Evolutionary conservation across 2,888 invertebrate species (phyloP), one percentile per base, ranked within the genome.

Genomic region (Tetheella fluctuosa): DNA sequence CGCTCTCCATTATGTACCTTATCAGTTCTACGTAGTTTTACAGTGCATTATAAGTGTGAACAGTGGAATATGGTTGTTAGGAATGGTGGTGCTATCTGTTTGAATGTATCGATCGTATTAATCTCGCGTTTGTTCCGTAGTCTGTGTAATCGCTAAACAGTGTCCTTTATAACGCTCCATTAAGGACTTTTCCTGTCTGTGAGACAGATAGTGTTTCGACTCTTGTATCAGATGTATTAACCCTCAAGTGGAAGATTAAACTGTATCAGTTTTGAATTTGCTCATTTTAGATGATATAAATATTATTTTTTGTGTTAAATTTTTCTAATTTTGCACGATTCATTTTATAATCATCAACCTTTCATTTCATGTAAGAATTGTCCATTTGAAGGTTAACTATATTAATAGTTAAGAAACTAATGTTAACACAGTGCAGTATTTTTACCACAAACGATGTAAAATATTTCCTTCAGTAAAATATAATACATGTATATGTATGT

Each of bases 11-110:
- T 34, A 7, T n/a, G 39, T 39, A 39, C 39, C 48, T 48, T 48
- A 42, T 42, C 42, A 13, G 34, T 34, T 34, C 42, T 42, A 42
- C 20, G 7, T 48, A 48, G 48, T 48, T 48, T 48, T 20, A 48
- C 48, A 48, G 48, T 48, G 48, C 20, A 17, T 42, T 42, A 17
- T 15, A 48, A 65, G 71, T 68, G 64, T 70, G 56, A 60, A 70
- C 60, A 64, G 59, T 69, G 73, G 73, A 76, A 77, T 74, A 79
- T 74, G 80, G 85, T 86, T 85, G 85, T 85, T 81, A 80, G 78
- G 83, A 86, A 85, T 80, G 87, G 89, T 90, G 91, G 91, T 91
- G 91, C 91, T 91, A 90, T 85, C 78, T 80, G 83, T 84, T 83
- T 81, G 82, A 78, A 80, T 81, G 79, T 81, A 80, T 77, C 75